Percentiles rank a stretch among this genome's conserved stretches.
Evolutionary conservation across 1,140 invertebrate species (phyloP).

Genomic region (Asbolus verrucosus): DNA sequence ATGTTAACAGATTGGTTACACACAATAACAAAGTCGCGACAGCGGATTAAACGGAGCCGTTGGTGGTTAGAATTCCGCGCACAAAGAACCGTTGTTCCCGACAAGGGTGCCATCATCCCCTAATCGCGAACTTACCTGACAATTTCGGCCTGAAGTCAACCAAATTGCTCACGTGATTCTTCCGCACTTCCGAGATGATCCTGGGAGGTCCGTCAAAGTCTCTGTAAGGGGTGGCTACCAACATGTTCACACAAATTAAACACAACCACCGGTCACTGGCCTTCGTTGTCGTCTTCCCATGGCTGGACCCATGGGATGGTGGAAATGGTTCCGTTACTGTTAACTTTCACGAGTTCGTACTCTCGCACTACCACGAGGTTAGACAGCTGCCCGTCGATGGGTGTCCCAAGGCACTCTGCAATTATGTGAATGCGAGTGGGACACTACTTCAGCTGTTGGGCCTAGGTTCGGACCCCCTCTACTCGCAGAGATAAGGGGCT

Average conservation of each 20-base stretch:
- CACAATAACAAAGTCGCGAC: too few relatives aligned
- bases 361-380: too few relatives aligned
- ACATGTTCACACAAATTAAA: constrained; percentile 26
- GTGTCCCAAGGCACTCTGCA: constrained; percentile 19
- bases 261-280: background rate
- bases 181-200: constrained; percentile 45
- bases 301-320: too few relatives aligned
- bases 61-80: background rate
- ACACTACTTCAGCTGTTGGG: constrained; percentile 21
- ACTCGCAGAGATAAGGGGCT: constrained; percentile 7
- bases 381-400: constrained; percentile 18
- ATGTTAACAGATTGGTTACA: too few relatives aligned
- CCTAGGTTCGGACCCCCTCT: constrained; percentile 20
- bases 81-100: background rate
- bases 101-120: background rate
- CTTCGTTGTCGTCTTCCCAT: background rate
- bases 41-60: background rate
- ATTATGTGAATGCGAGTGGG: constrained; percentile 31
- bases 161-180: constrained; percentile 21
- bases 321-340: background rate
- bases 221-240: constrained; percentile 40
- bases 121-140: constrained; percentile 16
- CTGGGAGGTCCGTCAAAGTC: constrained; percentile 43
- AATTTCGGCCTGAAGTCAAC: constrained; percentile 33
- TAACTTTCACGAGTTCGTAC: constrained; percentile 31